Conservation (phyloP, 2,113 vertebrate genomes). For the Hymenochirus boettgeri region DNA sequence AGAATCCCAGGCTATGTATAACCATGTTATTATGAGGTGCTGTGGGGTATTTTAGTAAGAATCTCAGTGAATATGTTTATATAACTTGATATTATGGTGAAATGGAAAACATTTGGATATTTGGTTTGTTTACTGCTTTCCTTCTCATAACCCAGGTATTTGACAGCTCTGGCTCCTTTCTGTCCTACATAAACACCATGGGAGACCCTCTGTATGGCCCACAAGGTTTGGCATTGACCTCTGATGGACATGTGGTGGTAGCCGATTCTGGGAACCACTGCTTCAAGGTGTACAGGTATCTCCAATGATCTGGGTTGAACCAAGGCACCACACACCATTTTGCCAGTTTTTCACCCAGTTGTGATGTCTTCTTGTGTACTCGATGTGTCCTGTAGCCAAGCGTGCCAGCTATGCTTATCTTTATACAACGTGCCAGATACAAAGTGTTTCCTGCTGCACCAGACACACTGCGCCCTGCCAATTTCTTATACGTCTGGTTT, state of each 20-base stretch:
- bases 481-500: neutral
- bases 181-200: slow-evolving; percentile 95
- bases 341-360: neutral
- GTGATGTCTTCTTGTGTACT: too few relatives aligned
- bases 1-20: too few relatives aligned
- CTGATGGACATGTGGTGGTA: slow-evolving; percentile 91
- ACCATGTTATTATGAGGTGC: too few relatives aligned
- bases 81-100: too few relatives aligned
- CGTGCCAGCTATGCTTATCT: slow-evolving; percentile 14
- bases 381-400: neutral
- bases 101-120: too few relatives aligned
- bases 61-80: too few relatives aligned
- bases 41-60: too few relatives aligned
- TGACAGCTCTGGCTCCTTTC: slow-evolving; percentile 90
- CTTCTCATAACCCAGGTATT: slow-evolving; percentile 74
- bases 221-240: slow-evolving; percentile 89
- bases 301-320: too few relatives aligned
- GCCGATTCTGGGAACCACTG: slow-evolving; percentile 98
- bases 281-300: slow-evolving; percentile 94
- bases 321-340: neutral
- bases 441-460: neutral
- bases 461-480: neutral
- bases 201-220: slow-evolving; percentile 92
- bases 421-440: slow-evolving; percentile 1
- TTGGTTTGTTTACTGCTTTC: slow-evolving; percentile 14